A percentile compares a stretch with the other conserved stretches of the same genome.
Evolutionary conservation across 1,140 invertebrate genomes (phyloP).

Genomic region (Cyclina sinensis): DNA sequence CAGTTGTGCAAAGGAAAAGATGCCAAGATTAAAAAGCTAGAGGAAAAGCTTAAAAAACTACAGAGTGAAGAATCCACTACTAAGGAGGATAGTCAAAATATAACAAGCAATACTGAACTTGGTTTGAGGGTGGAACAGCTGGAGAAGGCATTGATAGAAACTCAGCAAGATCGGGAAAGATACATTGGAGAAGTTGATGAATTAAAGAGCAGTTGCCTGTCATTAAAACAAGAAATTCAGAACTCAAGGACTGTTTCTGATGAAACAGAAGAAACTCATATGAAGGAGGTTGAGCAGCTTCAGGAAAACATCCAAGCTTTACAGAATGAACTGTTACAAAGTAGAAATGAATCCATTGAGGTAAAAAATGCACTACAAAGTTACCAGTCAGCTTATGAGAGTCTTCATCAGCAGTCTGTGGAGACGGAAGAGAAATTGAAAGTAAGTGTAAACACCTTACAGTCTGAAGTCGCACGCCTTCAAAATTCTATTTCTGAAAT

Average conservation of each 20-base stretch:
- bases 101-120: not conserved
- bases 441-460: not conserved
- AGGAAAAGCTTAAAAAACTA: conserved; percentile 45
- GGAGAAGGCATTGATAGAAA: conserved; percentile 25
- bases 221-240: not conserved
- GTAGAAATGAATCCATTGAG: not conserved
- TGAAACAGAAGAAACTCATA: conserved; percentile 5
- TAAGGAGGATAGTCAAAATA: not conserved
- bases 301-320: not conserved
- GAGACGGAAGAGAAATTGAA: conserved; percentile 37
- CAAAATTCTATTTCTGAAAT: conserved; percentile 39
- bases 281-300: not conserved
- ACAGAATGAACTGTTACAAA: conserved; percentile 27
- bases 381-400: conserved; percentile 31
- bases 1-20: conserved; percentile 74
- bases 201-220: not conserved
- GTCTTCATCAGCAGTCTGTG: not conserved
- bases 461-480: conserved; percentile 22
- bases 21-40: conserved; percentile 69
- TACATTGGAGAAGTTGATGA: conserved; percentile 48
- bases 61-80: not conserved
- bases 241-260: not conserved
- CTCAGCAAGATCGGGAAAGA: conserved; percentile 51
- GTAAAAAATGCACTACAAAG: not conserved
- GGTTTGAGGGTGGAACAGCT: conserved; percentile 18